These are phyloP conservation scores for Anguilla obscura DNA, from an alignment of 2,797 vertebrate species.

Conservation along the genomic window DNA sequence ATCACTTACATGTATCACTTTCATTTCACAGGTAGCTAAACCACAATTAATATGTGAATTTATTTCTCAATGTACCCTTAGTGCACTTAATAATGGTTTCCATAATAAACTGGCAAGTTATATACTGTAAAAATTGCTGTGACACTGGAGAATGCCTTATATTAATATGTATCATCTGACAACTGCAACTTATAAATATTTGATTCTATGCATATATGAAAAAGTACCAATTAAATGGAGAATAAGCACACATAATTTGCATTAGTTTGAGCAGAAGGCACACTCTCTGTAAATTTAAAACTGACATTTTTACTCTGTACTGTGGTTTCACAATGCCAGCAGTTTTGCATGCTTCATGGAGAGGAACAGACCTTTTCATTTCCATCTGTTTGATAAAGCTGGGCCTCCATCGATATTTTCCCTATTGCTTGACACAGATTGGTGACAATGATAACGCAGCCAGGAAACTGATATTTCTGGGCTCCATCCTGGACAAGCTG, in stretches of 20 bases:
- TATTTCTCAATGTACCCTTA: background rate
- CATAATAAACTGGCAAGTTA: background rate
- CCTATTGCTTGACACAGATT: constrained; percentile 15
- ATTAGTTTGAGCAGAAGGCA: background rate
- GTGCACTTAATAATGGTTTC: background rate
- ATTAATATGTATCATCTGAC: background rate
- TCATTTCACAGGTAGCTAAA: background rate
- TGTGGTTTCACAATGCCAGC: background rate
- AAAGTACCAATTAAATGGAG: background rate
- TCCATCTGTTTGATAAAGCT: constrained; percentile 8
- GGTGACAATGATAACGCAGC: background rate
- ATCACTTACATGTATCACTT: background rate
- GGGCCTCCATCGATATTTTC: background rate
- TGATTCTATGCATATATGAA: background rate
- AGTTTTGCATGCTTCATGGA: background rate
- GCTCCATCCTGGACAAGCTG: background rate
- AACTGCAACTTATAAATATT: background rate
- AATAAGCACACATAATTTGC: background rate
- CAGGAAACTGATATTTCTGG: constrained; percentile 5
- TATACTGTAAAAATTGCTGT: background rate
- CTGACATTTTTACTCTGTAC: background rate
- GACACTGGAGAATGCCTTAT: background rate
- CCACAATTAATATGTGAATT: background rate
- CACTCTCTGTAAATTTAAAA: background rate
- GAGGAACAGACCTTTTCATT: background rate